Evolutionary conservation across 2,113 vertebrate species (phyloP), one percentile per base, ranked within the genome.

Genomic region (Gadus macrocephalus): DNA sequence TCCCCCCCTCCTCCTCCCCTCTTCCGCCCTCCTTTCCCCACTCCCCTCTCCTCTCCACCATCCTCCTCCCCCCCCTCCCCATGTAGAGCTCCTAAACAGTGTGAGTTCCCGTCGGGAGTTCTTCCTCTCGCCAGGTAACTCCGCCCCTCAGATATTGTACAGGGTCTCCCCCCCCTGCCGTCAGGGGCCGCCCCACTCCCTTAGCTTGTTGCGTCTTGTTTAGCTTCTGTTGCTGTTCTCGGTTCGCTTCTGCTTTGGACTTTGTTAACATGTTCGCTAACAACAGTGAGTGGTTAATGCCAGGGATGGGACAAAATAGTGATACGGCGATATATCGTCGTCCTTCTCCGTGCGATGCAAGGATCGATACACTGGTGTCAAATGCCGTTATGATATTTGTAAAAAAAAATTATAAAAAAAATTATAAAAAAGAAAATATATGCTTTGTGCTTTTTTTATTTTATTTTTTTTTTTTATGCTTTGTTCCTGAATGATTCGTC

Each of bases 81-180:
- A 74, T 85, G 8, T 87, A 91, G 89, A 90, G 74, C 72, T 86
- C 87, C 72, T 78, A 82, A 82, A 85, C 84, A 85, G 88, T 89
- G 88, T 91, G 89, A 77, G 73, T 69, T 82, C 92, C 83, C 94
- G 95, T 71, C 93, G 90, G 83, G 94, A 92, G 80, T 97, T 97
- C 95, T 97, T 97, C 94, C 91, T 90, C 1, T 89, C 80, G 76
- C 84, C 95, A 97, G 96, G 96, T 97, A 97, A 96, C 92, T 59
- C 69, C 76, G 1, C 27, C 16, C 64, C 27, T 65, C 15, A 56
- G 31, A 67, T 69, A 17, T 80, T 64, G 19, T 28, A 31, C 66
- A 70, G 64, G 79, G 60, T 79, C 62, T 81, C 73, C 73, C 64
- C 60, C 17, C 1, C 0, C 1, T 55, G 22, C 72, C 55, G 60